Evolutionary conservation across 2,888 invertebrate genomes (phyloP).

Genomic region (Philereme vetulata): DNA sequence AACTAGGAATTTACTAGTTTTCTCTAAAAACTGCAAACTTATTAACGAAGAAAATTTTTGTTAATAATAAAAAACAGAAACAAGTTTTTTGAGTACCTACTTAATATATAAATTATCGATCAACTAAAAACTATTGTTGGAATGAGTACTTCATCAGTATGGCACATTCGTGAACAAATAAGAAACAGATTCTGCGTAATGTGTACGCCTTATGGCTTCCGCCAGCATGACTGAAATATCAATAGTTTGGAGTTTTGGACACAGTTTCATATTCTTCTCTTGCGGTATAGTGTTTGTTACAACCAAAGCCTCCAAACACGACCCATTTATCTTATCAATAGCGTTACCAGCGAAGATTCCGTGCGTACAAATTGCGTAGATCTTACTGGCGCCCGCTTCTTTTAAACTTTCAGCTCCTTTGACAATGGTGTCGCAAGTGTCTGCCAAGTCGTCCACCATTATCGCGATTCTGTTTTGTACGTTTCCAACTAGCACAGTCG

Average conservation of each 20-base stretch:
- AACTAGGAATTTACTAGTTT: no score
- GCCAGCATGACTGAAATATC: slow-evolving; percentile 99
- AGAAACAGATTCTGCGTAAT: slow-evolving; percentile 99
- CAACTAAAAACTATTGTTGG: no score
- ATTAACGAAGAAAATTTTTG: no score
- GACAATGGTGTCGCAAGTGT: slow-evolving; percentile 95
- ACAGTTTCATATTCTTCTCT: slow-evolving; percentile 92
- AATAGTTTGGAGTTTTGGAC: slow-evolving; percentile 92
- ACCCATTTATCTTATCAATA: slow-evolving; percentile 92
- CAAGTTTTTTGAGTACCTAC: no score
- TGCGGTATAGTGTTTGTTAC: slow-evolving; percentile 97
- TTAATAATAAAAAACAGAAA: no score
- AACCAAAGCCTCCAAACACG: slow-evolving; percentile 94
- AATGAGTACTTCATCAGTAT: slow-evolving; percentile 81
- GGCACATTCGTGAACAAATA: slow-evolving; percentile 99
- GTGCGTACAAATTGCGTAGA: slow-evolving; percentile 95
- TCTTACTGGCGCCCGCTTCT: slow-evolving; percentile 92
- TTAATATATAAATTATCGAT: no score
- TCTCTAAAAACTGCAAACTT: no score
- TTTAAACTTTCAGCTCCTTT: slow-evolving; percentile 93
- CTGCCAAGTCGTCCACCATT: slow-evolving; percentile 96
- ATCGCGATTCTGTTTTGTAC: slow-evolving; percentile 94
- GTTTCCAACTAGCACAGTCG: slow-evolving; percentile 96
- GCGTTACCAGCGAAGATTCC: slow-evolving; percentile 96
- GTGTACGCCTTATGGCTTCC: slow-evolving; percentile 98